A percentile compares a stretch with the other conserved stretches of the same genome.
Evolutionary conservation across 2,113 vertebrate species (phyloP).

Genomic region (Thermophis baileyi): DNA sequence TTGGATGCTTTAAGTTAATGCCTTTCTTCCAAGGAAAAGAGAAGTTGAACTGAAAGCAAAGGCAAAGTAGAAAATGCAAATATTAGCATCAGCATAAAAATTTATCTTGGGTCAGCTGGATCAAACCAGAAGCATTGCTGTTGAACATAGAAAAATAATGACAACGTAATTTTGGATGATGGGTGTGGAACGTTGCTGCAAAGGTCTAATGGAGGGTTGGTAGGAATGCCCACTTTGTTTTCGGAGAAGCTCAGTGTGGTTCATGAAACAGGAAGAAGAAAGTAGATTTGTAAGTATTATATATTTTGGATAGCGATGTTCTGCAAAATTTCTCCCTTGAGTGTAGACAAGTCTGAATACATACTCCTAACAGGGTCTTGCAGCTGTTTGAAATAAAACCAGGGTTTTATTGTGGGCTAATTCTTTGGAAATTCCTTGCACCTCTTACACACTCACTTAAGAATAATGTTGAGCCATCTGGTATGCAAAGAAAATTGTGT

Average conservation of each 20-base stretch:
- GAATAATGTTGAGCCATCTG: not conserved
- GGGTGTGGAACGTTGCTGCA: not conserved
- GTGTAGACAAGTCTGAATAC: not conserved
- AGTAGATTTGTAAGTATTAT: not conserved
- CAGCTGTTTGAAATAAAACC: not conserved
- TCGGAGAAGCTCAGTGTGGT: not conserved
- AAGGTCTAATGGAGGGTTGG: not conserved
- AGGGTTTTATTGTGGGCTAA: not conserved
- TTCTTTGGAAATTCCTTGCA: not conserved
- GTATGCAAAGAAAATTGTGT: not conserved
- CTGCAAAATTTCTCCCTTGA: not conserved
- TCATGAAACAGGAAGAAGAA: not conserved
- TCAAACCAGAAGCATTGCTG: slow-evolving; percentile 9
- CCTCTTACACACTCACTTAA: not conserved
- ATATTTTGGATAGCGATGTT: not conserved
- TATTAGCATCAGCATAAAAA: slow-evolving; percentile 1
- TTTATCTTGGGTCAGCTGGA: slow-evolving; percentile 5
- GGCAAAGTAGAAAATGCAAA: not conserved
- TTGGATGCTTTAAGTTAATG: slow-evolving; percentile 17
- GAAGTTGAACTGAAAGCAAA: slow-evolving; percentile 39
- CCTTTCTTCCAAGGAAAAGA: slow-evolving; percentile 30
- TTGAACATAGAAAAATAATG: not conserved
- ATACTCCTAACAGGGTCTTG: not conserved
- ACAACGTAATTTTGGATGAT: slow-evolving; percentile 11
- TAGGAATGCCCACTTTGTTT: not conserved